Percentiles rank a stretch among this genome's conserved stretches.
Conservation (phyloP, 2,797 vertebrate species). For the Glyptemys insculpta region DNA sequence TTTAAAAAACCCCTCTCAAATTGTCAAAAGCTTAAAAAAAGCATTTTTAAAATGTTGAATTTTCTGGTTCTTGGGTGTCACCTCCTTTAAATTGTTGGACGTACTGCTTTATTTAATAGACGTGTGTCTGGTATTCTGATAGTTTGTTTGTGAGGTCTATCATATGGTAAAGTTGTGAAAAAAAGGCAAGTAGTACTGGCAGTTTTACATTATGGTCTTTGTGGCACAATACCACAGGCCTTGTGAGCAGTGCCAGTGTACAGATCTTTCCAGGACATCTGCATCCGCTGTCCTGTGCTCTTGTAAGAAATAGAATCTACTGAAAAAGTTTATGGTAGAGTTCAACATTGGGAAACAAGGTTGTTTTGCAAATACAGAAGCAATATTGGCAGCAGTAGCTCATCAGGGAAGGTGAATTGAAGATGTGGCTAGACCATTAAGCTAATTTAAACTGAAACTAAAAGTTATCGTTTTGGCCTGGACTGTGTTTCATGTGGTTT, state of each 20-base stretch:
- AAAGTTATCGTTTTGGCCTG: constrained; percentile 4
- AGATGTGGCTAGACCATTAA: constrained; percentile 15
- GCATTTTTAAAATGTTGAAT: neutral
- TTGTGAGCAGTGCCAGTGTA: neutral
- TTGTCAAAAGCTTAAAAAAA: neutral
- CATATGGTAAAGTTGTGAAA: neutral
- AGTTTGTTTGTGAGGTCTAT: neutral
- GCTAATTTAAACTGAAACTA: constrained; percentile 29
- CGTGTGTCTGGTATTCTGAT: neutral
- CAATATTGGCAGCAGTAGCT: neutral
- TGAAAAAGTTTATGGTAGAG: neutral
- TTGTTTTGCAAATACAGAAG: neutral
- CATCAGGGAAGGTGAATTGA: neutral
- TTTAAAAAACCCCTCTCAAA: neutral
- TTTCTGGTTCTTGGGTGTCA: neutral
- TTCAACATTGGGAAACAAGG: neutral
- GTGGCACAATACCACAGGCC: neutral
- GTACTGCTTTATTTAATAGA: neutral
- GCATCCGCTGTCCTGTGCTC: neutral
- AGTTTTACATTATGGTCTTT: neutral
- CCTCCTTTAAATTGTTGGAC: neutral
- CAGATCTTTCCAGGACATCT: neutral
- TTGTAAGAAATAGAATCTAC: neutral
- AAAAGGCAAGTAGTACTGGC: accelerated
- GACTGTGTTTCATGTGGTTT: neutral